Evolutionary conservation across 1,140 invertebrate genomes (phyloP).

Genomic region (Phortica variegata): DNA sequence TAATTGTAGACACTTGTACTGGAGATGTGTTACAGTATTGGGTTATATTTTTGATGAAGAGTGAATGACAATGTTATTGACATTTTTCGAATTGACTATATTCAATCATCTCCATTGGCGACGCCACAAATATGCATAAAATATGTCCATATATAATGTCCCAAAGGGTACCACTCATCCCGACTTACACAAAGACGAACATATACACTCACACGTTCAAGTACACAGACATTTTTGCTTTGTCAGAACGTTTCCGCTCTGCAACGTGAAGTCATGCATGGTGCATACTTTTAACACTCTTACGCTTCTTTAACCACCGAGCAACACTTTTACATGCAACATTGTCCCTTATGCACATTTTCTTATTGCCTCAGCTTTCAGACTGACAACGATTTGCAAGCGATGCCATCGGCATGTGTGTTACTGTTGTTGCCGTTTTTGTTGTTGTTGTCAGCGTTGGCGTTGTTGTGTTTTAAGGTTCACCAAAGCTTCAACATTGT

Average conservation of each 20-base stretch:
- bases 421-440: slow-evolving; percentile 7
- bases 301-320: slow-evolving; percentile 35
- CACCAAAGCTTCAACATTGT: slow-evolving; percentile 54
- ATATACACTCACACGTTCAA: slow-evolving; percentile 11
- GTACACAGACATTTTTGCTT: slow-evolving; percentile 11
- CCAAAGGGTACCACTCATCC: slow-evolving; percentile 24
- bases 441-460: slow-evolving; percentile 15
- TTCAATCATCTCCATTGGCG: too few relatives aligned
- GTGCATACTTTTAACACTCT: slow-evolving; percentile 51
- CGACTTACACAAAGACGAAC: slow-evolving; percentile 23
- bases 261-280: slow-evolving; percentile 44
- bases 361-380: neutral
- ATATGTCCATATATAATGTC: slow-evolving; percentile 41
- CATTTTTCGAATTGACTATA: too few relatives aligned
- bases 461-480: slow-evolving; percentile 46
- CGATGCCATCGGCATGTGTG: neutral
- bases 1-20: too few relatives aligned
- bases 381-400: neutral
- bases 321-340: slow-evolving; percentile 24
- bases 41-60: too few relatives aligned
- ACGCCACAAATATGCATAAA: slow-evolving; percentile 46
- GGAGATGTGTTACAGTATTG: too few relatives aligned
- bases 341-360: neutral
- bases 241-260: slow-evolving; percentile 22
- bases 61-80: too few relatives aligned